Percentiles rank a stretch among this genome's conserved stretches.
These are phyloP conservation scores for Drosophila melanica DNA, from an alignment of 1,140 invertebrate species.

Conservation along the genomic window DNA sequence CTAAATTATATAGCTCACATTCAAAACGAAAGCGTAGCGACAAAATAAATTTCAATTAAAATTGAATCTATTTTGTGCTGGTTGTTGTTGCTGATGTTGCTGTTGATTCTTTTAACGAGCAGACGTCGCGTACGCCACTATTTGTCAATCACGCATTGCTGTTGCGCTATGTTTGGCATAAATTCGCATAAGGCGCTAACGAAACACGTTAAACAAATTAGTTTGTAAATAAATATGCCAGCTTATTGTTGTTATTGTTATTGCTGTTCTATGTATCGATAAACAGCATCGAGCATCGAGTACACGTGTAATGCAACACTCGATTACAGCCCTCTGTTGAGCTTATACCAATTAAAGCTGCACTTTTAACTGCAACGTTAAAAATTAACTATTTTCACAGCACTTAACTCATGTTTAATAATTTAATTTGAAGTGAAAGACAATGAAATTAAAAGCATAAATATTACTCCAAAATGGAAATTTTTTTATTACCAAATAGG, in stretches of 20 bases:
- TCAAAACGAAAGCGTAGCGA: slow-evolving; percentile 35
- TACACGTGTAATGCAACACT: not conserved
- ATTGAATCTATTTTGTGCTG: slow-evolving; percentile 43
- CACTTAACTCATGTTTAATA: not conserved
- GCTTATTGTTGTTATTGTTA: slow-evolving; percentile 14
- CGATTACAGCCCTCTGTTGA: slow-evolving; percentile 13
- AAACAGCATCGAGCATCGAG: slow-evolving; percentile 10
- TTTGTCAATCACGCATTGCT: slow-evolving; percentile 35
- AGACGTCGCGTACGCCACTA: slow-evolving; percentile 11
- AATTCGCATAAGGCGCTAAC: slow-evolving; percentile 41
- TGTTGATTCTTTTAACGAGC: slow-evolving; percentile 5
- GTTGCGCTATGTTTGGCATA: slow-evolving; percentile 22
- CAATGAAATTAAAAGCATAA: not conserved
- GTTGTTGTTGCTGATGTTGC: slow-evolving; percentile 7
- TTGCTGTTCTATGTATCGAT: slow-evolving; percentile 20
- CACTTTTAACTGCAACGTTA: not conserved
- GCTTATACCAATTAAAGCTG: not conserved
- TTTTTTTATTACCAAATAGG: no score
- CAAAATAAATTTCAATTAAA: slow-evolving; percentile 80
- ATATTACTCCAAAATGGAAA: no score
- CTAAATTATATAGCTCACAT: slow-evolving; percentile 15
- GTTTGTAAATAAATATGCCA: slow-evolving; percentile 53
- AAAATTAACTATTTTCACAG: not conserved
- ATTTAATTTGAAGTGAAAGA: not conserved
- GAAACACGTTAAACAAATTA: slow-evolving; percentile 44